Percentiles rank a stretch among this genome's conserved stretches.
Conservation (phyloP, 2,888 invertebrate genomes). For the Pheosia gnoma region DNA sequence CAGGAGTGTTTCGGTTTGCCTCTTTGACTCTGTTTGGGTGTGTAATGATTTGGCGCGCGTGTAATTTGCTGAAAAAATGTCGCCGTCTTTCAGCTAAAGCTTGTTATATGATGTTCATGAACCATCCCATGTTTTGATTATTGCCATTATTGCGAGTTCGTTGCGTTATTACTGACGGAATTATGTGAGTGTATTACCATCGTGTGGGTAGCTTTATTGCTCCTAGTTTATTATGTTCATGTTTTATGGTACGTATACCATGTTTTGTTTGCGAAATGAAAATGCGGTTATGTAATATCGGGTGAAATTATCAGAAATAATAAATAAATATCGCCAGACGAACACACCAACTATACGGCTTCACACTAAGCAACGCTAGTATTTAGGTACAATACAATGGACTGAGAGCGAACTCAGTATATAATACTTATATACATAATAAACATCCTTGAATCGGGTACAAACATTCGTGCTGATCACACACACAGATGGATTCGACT, state of each 20-base stretch:
- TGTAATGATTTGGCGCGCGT: conserved; percentile 80
- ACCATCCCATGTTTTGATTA: conserved; percentile 53
- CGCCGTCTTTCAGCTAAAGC: conserved; percentile 52
- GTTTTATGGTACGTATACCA: conserved; percentile 3
- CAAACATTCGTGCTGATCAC: too few relatives aligned
- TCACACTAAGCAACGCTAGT: too few relatives aligned
- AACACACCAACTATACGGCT: too few relatives aligned
- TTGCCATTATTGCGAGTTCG: conserved; percentile 56
- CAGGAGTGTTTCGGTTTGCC: conserved; percentile 81
- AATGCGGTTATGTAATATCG: not conserved
- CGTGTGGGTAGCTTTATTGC: conserved; percentile 17
- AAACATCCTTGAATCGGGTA: too few relatives aligned
- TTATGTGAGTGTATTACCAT: conserved; percentile 27
- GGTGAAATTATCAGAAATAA: not conserved
- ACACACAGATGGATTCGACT: too few relatives aligned
- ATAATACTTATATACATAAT: too few relatives aligned
- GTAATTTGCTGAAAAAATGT: conserved; percentile 81
- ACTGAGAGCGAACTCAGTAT: too few relatives aligned
- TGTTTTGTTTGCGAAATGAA: conserved; percentile 4
- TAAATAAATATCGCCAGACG: too few relatives aligned
- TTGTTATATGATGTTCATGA: conserved; percentile 58
- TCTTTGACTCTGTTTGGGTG: conserved; percentile 82
- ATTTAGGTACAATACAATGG: too few relatives aligned
- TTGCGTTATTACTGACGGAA: conserved; percentile 32
- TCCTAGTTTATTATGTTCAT: conserved; percentile 15